phyloP scores from a whole-genome alignment of 2,797 vertebrate genomes.

The Paguma larvata region DNA sequence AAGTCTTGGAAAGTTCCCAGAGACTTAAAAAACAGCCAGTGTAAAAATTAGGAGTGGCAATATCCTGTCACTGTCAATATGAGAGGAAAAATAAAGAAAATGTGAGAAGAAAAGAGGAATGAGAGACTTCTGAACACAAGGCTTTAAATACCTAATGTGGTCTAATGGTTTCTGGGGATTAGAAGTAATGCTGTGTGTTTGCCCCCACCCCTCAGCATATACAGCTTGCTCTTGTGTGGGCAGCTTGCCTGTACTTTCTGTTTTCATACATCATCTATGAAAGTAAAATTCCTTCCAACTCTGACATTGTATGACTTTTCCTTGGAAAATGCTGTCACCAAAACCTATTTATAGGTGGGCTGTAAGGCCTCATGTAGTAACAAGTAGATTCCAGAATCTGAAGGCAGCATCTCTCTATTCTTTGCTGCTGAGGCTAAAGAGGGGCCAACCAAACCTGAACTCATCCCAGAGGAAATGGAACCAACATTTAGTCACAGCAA shows the following conservation, averaged over 20 bases:
- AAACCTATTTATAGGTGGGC: not conserved
- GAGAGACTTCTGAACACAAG: not conserved
- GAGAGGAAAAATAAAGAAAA: not conserved
- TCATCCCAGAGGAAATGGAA: not conserved
- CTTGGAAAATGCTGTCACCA: not conserved
- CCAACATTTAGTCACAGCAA: not conserved
- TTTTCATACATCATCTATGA: not conserved
- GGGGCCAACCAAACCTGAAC: not conserved
- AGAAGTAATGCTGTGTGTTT: not conserved
- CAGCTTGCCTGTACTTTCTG: not conserved
- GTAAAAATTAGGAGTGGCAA: not conserved
- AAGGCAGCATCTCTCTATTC: not conserved
- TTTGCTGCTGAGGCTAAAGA: not conserved
- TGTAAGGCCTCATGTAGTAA: not conserved
- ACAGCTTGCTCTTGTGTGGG: not conserved
- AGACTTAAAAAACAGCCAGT: not conserved
- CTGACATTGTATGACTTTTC: not conserved
- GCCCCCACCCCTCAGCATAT: not conserved
- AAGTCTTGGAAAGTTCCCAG: constrained; percentile 3
- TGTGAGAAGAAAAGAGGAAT: not conserved
- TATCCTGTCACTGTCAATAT: not conserved
- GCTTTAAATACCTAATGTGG: not conserved
- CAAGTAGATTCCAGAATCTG: not conserved
- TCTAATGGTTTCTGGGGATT: not conserved
- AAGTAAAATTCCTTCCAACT: not conserved